Evolutionary conservation across 2,113 vertebrate species (phyloP).

Genomic region (Motacilla tschutschensis): DNA sequence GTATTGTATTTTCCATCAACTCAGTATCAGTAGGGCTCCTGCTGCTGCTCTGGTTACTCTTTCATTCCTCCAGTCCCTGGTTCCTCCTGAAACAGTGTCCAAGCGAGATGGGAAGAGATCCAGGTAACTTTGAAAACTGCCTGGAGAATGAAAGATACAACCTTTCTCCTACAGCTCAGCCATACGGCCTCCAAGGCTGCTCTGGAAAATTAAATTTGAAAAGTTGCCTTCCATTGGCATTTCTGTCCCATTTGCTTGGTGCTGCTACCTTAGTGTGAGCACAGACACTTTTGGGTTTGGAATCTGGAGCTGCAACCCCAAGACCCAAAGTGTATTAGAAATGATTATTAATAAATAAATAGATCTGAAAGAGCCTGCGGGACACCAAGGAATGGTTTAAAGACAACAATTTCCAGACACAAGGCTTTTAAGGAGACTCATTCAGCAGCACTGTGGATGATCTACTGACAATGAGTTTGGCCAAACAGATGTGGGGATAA

Average conservation of each 20-base stretch:
- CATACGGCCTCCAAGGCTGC: not conserved
- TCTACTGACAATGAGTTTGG: not conserved
- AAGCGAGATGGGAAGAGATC: not conserved
- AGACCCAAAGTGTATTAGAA: not conserved
- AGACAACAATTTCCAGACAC: fast-evolving
- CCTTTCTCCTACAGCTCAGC: not conserved
- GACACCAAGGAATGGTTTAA: not conserved
- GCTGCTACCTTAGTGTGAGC: not conserved
- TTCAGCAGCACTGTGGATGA: not conserved
- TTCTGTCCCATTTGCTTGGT: not conserved
- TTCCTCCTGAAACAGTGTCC: not conserved
- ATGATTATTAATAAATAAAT: not conserved
- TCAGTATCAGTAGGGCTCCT: not conserved
- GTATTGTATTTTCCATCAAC: fast-evolving
- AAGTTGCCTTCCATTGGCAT: not conserved
- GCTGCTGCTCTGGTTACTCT: not conserved
- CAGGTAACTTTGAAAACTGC: not conserved
- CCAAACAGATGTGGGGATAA: not conserved
- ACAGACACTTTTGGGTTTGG: not conserved
- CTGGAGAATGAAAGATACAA: not conserved
- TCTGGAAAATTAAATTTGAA: not conserved
- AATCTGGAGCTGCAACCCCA: fast-evolving
- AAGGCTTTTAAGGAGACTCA: not conserved
- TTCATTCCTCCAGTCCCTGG: not conserved
- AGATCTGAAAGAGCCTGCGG: not conserved